Base-by-base conservation (phyloP, 23 tunicate genomes). In the Aplidium turbinatum region DNA sequence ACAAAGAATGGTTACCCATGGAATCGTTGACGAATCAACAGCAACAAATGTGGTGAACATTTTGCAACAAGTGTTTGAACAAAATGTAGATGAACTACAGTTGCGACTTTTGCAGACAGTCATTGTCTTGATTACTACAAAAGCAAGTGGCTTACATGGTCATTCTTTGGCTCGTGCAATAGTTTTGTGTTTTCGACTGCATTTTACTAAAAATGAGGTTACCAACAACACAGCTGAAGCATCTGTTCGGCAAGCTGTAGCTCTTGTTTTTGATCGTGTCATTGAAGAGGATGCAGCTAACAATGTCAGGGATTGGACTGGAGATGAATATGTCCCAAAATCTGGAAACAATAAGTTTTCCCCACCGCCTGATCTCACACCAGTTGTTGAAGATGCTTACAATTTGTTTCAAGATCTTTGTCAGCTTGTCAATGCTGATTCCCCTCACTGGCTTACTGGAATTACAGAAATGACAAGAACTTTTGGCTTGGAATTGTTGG, bases 181-280 rank as follows among this genome's bases (percentile, higher is more conserved):
- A 3, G 97, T 85, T 0, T 38, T 91, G 7, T 91, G 97, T 66
- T 91, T 91, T 79, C 63, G 97, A 21, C 58, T 91, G n/a, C 97
- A 91, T 67, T 91, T 91, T 67, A 91, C 97, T 4, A 91, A 91
- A 58, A 91, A 84, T 58, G 86, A 84, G 21, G 97, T 84, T 16
- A 84, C 91, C 2, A 91, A 91, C 58, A 83, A 94, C 72, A 87
- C 99, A 1, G 99, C 99, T 2, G 88, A 87, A 58, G 99, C 99
- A 11, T 89, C 93, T 1, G 73, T 94, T 33, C 91, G 95, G 1
- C 99, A 94, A 63, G 99, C 84, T 54, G 90, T 94, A 1, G 78
- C 89, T 0, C 28, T 87, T 21, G 95, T 94, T 1, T 86, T 94
- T 77, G 99, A 87, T 33, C 57, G 95, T 22, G 78, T 94, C 18